phyloP scores from a whole-genome alignment of 2,113 vertebrate genomes.

The Morphnarchus princeps region DNA sequence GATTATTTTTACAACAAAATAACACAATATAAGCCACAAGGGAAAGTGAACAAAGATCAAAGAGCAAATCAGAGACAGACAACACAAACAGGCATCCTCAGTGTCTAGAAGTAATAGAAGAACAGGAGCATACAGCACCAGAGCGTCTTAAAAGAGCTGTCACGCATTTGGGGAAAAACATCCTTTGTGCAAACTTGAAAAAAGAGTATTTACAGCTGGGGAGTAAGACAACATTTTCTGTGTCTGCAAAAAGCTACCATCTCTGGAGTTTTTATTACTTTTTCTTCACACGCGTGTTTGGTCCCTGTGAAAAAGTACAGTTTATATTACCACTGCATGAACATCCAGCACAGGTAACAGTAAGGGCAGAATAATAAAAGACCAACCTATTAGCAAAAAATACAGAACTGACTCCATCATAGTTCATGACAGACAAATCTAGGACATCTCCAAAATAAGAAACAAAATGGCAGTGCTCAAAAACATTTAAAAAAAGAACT shows the following conservation, averaged over 20 bases:
- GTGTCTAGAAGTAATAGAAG: background rate
- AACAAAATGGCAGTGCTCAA: background rate
- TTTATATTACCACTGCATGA: background rate
- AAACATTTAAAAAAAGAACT: background rate
- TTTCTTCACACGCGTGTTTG: background rate
- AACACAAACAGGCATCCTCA: background rate
- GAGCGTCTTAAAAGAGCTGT: background rate
- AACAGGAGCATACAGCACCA: background rate
- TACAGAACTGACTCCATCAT: background rate
- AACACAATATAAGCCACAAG: background rate
- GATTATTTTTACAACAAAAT: background rate
- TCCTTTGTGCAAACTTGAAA: background rate
- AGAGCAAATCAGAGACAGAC: constrained; percentile 13
- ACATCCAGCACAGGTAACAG: background rate
- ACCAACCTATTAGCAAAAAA: background rate
- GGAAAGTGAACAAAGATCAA: constrained; percentile 19
- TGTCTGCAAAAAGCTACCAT: background rate
- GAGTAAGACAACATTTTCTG: background rate
- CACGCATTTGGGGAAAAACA: background rate
- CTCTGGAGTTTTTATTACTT: background rate
- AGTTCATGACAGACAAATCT: constrained; percentile 2
- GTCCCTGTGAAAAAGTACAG: background rate
- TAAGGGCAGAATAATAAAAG: background rate
- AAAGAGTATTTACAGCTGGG: background rate
- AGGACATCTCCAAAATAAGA: background rate